Evolutionary conservation across 2,797 vertebrate species (phyloP), one percentile per base, ranked within the genome.

Genomic region (Molothrus aeneus): DNA sequence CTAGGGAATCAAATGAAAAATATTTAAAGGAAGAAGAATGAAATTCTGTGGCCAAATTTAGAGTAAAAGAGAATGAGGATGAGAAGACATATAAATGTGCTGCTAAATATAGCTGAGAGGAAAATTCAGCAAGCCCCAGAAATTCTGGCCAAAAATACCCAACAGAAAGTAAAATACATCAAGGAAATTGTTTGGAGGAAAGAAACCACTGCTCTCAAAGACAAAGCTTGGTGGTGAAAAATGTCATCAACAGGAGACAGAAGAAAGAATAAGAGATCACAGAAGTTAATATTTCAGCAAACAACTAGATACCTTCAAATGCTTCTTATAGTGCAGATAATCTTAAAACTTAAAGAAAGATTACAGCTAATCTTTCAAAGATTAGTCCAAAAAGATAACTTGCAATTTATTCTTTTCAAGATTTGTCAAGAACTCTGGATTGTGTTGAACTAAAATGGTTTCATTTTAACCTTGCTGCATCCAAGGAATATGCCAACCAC

Each of bases 51-150:
- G 59, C 38, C 31, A 89, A 74, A 71, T 69, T 65, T 59, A 78
- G 64, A 70, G 47, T 40, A 48, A 92, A 94, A 80, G 51, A 84
- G 72, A 89, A 86, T 11, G n/a, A 86, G 28, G 38, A 91, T 66
- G 74, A 73, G 47, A 86, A 90, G 34, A 60, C 25, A 40, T 57
- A 43, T 85, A 65, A 64, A 28, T 32, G 73, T 68, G n/a, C 54
- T 94, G 66, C 48, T 90, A 86, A 89, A 77, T 71, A 90, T 40
- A 75, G 47, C 60, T 36, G 83, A 94, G 38, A 88, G 64, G 34
- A 95, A 95, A 91, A 91, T 81, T 83, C 93, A 94, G 40, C 60
- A 94, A 91, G 69, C 15, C 38, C 20, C 34, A 93, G 70, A 96
- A 87, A 95, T 92, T 22, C 48, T 81, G 66, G n/a, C 34, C 65